Evolutionary conservation across 2,888 invertebrate genomes (phyloP), one percentile per base, ranked within the genome.

Genomic region (Eristalis tenax): DNA sequence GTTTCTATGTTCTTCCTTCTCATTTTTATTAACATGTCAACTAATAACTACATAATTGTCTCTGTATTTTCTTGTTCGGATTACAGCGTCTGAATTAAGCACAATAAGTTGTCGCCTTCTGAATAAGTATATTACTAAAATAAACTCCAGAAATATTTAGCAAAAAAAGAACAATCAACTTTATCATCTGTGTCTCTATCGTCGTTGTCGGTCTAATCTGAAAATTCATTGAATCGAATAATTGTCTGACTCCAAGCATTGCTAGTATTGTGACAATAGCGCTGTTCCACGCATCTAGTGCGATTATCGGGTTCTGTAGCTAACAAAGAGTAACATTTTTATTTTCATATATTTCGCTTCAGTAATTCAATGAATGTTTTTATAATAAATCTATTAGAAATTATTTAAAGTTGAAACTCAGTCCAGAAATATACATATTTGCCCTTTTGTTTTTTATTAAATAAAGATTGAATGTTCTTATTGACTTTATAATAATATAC

Each of bases 61-160:
- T 63, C 22, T 28, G 43, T 38, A 38, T 68, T 63, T 15, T 28
- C 26, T 66, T 61, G 28, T 83, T 79, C 71, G 28, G 61, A 79
- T 83, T 65, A 79, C 63, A 74, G 35, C 69, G 59, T 78, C 65
- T 71, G 71, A 80, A 75, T 71, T 84, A 61, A 84, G 64, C 69
- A 61, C 22, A 70, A 79, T 83, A 61, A 74, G 65, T 38, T 80
- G 71, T 71, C 61, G 61, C 23, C 66, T 50, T 71, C 56, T 81
- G 73, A 85, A 82, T 71, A 77, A 73, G 63, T 77, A 3, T 71
- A 73, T 68, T 56, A n/a, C n/a, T n/a, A 81, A 81, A 81, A 81
- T 85, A 85, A 81, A 71, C 64, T 68, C 40, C 57, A 68, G 68
- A 59, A 80, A 75, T 66, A 64, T 69, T 66, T 74, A 74, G 38